These are phyloP conservation scores for Drosophila subquinaria DNA, from an alignment of 2,888 invertebrate species.

Conservation along the genomic window DNA sequence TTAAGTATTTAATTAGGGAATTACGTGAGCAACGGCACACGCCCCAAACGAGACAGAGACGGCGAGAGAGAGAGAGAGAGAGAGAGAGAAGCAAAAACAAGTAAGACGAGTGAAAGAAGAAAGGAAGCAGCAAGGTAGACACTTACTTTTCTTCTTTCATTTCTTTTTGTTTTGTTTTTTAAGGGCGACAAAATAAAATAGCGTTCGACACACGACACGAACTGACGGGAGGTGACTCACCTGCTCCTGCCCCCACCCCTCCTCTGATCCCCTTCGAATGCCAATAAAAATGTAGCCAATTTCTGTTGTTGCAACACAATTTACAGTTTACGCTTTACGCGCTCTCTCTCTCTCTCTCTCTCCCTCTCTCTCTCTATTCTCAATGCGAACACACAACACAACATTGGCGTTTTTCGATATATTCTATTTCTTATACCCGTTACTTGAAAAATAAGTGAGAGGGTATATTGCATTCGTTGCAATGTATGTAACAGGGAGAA, in stretches of 20 bases:
- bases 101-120: neutral
- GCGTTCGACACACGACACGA: slow-evolving; percentile 26
- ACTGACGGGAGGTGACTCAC: slow-evolving; percentile 5
- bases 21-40: slow-evolving; percentile 71
- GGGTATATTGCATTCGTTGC: too few species aligned
- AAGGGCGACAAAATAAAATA: slow-evolving; percentile 52
- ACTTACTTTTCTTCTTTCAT: slow-evolving; percentile 11
- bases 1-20: slow-evolving; percentile 81
- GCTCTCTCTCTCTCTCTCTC: slow-evolving; percentile 43
- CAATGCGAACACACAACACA: slow-evolving; percentile 1
- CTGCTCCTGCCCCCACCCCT: slow-evolving; percentile 20
- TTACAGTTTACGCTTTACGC: slow-evolving; percentile 74
- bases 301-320: slow-evolving; percentile 66
- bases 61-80: neutral
- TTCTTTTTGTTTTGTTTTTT: neutral
- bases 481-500: too few species aligned
- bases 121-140: neutral
- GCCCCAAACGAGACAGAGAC: slow-evolving; percentile 13
- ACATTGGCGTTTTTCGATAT: neutral
- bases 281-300: slow-evolving; percentile 79
- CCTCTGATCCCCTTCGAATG: slow-evolving; percentile 24
- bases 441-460: too few species aligned
- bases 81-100: neutral
- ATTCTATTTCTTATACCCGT: neutral
- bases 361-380: slow-evolving; percentile 38